phyloP scores from a whole-genome alignment of 2,797 vertebrate genomes.

The Labeo calbasu region DNA sequence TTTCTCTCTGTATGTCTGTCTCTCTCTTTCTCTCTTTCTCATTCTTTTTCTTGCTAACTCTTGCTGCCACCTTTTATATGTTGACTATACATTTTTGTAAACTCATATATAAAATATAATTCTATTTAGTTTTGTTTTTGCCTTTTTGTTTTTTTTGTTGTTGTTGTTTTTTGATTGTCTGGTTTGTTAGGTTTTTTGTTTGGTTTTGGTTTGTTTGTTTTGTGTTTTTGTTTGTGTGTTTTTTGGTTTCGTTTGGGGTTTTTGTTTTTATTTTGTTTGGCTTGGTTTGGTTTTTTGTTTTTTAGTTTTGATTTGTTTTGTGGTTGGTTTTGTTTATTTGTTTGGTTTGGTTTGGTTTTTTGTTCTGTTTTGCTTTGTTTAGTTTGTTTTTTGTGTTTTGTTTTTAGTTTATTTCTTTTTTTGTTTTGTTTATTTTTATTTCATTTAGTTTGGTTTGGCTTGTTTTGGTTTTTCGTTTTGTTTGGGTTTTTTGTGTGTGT shows the following conservation, averaged over 20 bases:
- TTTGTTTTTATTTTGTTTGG: too few relatives aligned
- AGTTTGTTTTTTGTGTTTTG: background rate
- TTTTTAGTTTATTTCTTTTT: too few relatives aligned
- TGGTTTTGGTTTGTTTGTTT: background rate
- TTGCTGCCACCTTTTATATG: background rate
- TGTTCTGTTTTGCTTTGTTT: background rate
- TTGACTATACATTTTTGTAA: background rate
- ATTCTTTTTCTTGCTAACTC: background rate
- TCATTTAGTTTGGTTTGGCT: too few relatives aligned
- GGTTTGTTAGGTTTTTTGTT: too few relatives aligned
- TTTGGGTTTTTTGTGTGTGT: too few relatives aligned
- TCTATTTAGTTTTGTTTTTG: background rate
- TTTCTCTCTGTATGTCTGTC: conserved; percentile 22
- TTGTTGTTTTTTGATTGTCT: too few relatives aligned
- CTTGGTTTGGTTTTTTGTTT: background rate
- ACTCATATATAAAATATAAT: background rate
- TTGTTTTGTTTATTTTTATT: too few relatives aligned
- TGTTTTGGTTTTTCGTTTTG: too few relatives aligned
- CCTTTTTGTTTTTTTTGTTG: background rate
- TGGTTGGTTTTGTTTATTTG: too few relatives aligned
- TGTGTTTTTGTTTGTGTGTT: too few relatives aligned
- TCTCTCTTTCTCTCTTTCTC: background rate
- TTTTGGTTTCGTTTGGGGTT: too few relatives aligned
- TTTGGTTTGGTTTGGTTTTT: background rate
- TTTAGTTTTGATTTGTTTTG: background rate